These are phyloP conservation scores for Vanessa cardui DNA, from an alignment of 2,888 invertebrate species.

Conservation along the genomic window DNA sequence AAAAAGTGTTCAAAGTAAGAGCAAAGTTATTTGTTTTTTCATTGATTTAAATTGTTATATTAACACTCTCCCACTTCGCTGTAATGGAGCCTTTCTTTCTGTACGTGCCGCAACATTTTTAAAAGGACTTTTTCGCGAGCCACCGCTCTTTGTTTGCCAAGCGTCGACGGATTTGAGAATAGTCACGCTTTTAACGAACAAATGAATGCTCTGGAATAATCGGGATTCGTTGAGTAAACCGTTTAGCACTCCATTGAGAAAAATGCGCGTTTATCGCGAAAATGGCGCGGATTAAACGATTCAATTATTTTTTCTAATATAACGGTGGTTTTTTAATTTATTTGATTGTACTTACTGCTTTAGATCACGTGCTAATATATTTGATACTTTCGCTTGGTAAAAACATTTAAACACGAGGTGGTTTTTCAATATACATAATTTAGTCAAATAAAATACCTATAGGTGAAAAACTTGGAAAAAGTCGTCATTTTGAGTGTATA, in stretches of 20 bases:
- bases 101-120: conserved; percentile 83
- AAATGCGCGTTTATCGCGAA: conserved; percentile 39
- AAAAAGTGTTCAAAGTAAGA: not conserved
- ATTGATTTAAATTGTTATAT: conserved; percentile 77
- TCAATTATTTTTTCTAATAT: not conserved
- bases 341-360: not conserved
- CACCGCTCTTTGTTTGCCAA: conserved; percentile 69
- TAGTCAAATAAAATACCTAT: no score
- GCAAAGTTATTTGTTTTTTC: conserved; percentile 50
- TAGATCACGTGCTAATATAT: no score
- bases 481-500: not conserved
- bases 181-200: conserved; percentile 75
- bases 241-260: conserved; percentile 63
- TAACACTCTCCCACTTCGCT: conserved; percentile 78
- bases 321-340: not conserved
- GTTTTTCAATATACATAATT: no score
- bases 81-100: conserved; percentile 78
- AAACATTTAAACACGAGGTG: no score
- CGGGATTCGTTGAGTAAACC: conserved; percentile 69
- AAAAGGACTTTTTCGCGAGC: conserved; percentile 82
- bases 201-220: conserved; percentile 74
- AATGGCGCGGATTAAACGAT: conserved; percentile 35
- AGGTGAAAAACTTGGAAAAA: not conserved
- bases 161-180: conserved; percentile 61
- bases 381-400: no score